Evolutionary conservation across 37 sponge, comb jelly and placozoan species (phyloP).

Genomic region (Crambe crambe): DNA sequence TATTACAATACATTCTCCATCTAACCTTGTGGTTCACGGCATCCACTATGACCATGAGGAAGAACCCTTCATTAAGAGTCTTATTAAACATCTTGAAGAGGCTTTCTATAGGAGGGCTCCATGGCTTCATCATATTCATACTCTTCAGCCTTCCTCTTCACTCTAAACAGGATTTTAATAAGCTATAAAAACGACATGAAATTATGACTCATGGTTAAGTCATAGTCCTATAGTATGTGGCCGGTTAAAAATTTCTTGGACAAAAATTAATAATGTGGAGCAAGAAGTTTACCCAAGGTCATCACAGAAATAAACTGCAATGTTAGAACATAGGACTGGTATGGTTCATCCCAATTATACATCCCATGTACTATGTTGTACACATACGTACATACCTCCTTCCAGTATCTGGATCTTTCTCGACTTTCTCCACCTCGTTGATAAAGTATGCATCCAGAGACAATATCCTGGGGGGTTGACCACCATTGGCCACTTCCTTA

Average conservation of each 20-base stretch:
- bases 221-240: too few species aligned
- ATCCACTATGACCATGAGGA: conserved; percentile 83
- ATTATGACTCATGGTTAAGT: too few species aligned
- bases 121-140: conserved; percentile 79
- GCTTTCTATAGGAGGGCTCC: conserved; percentile 76
- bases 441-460: conserved; percentile 89
- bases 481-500: conserved; percentile 64
- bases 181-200: too few species aligned
- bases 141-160: conserved; percentile 55
- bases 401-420: conserved; percentile 68
- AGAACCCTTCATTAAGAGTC: conserved; percentile 88
- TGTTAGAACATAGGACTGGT: too few species aligned
- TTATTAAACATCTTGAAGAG: conserved; percentile 83
- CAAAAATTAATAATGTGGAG: too few species aligned
- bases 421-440: conserved; percentile 70
- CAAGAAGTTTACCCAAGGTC: too few species aligned
- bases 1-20: neutral
- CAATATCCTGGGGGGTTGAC: conserved; percentile 74
- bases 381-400: conserved; percentile 7
- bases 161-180: too few species aligned
- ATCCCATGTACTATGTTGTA: neutral
- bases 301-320: too few species aligned
- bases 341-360: too few species aligned
- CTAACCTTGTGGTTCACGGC: conserved; percentile 74
- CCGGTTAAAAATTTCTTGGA: too few species aligned